phyloP scores from a whole-genome alignment of 2,888 invertebrate species.

The Sphecodes monilicornis region DNA sequence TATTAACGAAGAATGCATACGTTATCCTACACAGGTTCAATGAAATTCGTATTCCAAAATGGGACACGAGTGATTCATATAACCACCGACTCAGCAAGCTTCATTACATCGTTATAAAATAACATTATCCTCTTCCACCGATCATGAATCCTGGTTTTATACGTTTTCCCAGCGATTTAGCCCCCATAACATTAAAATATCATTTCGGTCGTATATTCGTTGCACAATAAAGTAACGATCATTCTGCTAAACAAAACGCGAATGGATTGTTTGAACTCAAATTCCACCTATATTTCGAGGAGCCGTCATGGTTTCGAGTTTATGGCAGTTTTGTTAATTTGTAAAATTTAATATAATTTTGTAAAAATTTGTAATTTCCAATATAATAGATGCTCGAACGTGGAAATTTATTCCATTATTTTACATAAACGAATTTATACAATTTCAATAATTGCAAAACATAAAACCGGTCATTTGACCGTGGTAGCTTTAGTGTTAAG shows the following conservation, averaged over 20 bases:
- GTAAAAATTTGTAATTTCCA: too few relatives aligned
- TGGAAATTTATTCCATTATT: too few relatives aligned
- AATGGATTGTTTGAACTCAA: not conserved
- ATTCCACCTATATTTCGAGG: not conserved
- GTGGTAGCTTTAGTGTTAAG: too few relatives aligned
- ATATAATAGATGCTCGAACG: too few relatives aligned
- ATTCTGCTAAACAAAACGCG: not conserved
- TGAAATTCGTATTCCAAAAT: conserved; percentile 12
- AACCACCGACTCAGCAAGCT: not conserved
- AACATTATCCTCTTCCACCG: not conserved
- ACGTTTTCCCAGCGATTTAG: not conserved
- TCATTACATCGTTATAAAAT: not conserved
- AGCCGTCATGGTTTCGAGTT: too few relatives aligned
- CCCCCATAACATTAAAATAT: not conserved
- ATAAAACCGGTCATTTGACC: too few relatives aligned
- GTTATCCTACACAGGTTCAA: not conserved
- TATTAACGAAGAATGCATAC: conserved; percentile 3
- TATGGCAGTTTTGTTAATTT: too few relatives aligned
- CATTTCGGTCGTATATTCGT: not conserved
- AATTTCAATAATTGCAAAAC: too few relatives aligned
- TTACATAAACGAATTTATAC: too few relatives aligned
- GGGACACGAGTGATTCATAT: not conserved
- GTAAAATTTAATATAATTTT: too few relatives aligned
- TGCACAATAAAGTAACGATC: not conserved
- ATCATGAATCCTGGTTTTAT: not conserved